A percentile compares a stretch with the other conserved stretches of the same genome.
phyloP scores from a whole-genome alignment of 2,113 vertebrate genomes.

The Centropristis striata region DNA sequence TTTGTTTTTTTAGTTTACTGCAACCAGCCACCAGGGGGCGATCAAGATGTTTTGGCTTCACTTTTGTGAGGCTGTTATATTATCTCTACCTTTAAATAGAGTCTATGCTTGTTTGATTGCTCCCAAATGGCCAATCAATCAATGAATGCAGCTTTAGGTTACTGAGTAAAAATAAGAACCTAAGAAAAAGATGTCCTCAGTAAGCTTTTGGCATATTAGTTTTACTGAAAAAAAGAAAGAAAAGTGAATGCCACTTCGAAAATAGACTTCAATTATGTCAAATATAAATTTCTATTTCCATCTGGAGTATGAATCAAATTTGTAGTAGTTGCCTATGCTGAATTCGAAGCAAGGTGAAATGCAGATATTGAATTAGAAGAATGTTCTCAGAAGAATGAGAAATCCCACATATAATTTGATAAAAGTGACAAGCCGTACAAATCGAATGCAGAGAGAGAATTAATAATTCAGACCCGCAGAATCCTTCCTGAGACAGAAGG shows the following conservation, averaged over 20 bases:
- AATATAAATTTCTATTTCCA: background rate
- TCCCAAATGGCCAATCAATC: slow-evolving; percentile 1
- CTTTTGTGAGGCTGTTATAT: no score
- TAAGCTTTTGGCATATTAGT: background rate
- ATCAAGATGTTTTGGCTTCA: no score
- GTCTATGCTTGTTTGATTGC: background rate
- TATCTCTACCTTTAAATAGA: no score
- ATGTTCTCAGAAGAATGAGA: slow-evolving; percentile 61
- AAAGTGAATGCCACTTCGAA: background rate
- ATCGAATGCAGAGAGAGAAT: slow-evolving; percentile 77
- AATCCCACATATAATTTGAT: slow-evolving; percentile 80
- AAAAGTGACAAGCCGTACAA: slow-evolving; percentile 84
- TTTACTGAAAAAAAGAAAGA: background rate
- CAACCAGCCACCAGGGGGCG: no score
- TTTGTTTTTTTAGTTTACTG: no score
- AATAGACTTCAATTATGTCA: slow-evolving; percentile 5
- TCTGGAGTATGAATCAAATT: slow-evolving; percentile 16
- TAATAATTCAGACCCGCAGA: slow-evolving; percentile 83
- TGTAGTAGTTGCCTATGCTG: slow-evolving; percentile 8
- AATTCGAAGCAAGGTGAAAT: slow-evolving; percentile 35
- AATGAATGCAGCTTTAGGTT: background rate
- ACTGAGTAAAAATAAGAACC: background rate
- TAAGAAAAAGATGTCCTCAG: background rate
- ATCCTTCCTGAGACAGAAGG: slow-evolving; percentile 68
- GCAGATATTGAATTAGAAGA: slow-evolving; percentile 69